Conservation (phyloP, 2,888 invertebrate genomes). For the Pinctada fucata region DNA sequence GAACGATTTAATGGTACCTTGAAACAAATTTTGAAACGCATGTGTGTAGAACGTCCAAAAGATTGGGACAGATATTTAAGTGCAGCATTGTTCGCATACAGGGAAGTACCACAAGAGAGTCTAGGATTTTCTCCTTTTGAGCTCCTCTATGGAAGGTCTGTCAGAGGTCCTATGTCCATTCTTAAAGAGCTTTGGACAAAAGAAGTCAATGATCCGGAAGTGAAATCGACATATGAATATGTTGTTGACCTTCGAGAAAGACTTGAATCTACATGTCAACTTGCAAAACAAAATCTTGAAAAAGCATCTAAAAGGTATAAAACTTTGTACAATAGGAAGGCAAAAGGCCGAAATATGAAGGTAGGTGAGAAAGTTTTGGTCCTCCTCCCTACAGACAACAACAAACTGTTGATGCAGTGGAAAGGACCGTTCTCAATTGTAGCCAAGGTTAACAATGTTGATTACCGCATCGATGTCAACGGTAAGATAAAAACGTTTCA, state of each 20-base stretch:
- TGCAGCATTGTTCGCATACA: slow-evolving; percentile 50
- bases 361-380: slow-evolving; percentile 42
- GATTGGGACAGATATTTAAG: slow-evolving; percentile 48
- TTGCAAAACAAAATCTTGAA: slow-evolving; percentile 33
- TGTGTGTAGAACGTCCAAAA: slow-evolving; percentile 41
- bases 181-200: slow-evolving; percentile 39
- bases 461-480: slow-evolving; percentile 30
- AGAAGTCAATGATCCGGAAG: slow-evolving; percentile 18
- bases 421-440: slow-evolving; percentile 42
- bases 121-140: slow-evolving; percentile 49
- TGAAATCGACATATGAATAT: slow-evolving; percentile 29
- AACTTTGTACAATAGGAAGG: slow-evolving; percentile 36
- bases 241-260: slow-evolving; percentile 14
- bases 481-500: slow-evolving; percentile 36
- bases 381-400: no score
- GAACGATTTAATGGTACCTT: slow-evolving; percentile 50
- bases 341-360: slow-evolving; percentile 26
- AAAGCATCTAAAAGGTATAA: slow-evolving; percentile 22
- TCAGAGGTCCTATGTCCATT: slow-evolving; percentile 50
- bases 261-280: slow-evolving; percentile 14
- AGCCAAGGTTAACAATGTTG: slow-evolving; percentile 26
- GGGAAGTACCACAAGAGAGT: slow-evolving; percentile 48
- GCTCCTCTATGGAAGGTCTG: slow-evolving; percentile 45
- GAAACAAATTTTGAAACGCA: slow-evolving; percentile 35
- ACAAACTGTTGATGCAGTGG: slow-evolving; percentile 46